These are phyloP conservation scores for Rugalucina vietnamica DNA, from an alignment of 2,888 invertebrate genomes.

Conservation along the genomic window DNA sequence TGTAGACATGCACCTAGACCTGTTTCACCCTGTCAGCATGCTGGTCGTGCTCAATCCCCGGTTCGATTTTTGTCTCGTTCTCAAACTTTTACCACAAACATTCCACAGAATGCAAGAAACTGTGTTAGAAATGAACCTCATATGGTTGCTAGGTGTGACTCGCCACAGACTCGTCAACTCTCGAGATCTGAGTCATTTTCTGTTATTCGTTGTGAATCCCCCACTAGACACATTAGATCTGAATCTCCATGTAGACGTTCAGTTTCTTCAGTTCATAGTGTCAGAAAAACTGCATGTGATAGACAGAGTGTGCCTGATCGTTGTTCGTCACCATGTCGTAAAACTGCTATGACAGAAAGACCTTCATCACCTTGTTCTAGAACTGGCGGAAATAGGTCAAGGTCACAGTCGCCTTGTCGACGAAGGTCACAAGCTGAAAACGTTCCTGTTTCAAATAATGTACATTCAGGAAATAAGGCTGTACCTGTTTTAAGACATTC, in stretches of 20 bases:
- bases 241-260: conserved; percentile 62
- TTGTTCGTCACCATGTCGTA: conserved; percentile 36
- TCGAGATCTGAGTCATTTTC: conserved; percentile 42
- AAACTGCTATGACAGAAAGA: conserved; percentile 29
- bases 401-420: conserved; percentile 43
- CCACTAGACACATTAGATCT: conserved; percentile 18
- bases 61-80: conserved; percentile 55
- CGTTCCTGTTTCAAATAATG: not conserved
- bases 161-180: conserved; percentile 50
- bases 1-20: conserved; percentile 24
- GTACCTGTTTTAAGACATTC: conserved; percentile 8
- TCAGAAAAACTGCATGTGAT: conserved; percentile 21
- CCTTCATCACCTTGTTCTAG: conserved; percentile 34
- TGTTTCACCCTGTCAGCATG: conserved; percentile 34
- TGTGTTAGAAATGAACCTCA: conserved; percentile 42
- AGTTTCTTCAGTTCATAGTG: conserved; percentile 25
- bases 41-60: conserved; percentile 53
- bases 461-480: not conserved
- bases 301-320: conserved; percentile 36
- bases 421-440: not conserved
- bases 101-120: conserved; percentile 45
- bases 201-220: conserved; percentile 30
- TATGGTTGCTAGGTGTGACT: conserved; percentile 52
- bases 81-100: conserved; percentile 59
- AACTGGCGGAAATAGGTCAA: conserved; percentile 34